phyloP scores from a whole-genome alignment of 2,113 vertebrate genomes.

The Neolamprologus fasciatus region DNA sequence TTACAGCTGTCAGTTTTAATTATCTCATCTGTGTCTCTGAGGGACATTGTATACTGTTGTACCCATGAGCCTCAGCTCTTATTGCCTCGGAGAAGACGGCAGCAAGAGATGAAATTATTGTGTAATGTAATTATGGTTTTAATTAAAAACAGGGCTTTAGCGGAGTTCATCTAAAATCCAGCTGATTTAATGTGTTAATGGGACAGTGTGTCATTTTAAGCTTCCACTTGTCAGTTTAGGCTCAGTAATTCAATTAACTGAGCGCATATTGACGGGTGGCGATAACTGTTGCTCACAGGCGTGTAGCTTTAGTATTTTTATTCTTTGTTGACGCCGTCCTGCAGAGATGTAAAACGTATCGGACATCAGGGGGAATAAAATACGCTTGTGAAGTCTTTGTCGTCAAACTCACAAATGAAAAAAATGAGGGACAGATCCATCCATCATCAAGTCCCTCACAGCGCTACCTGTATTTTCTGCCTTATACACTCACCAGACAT shows the following conservation, averaged over 20 bases:
- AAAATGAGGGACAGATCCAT: neutral
- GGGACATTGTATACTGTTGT: neutral
- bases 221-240: neutral
- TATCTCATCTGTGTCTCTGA: neutral
- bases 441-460: neutral
- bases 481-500: neutral
- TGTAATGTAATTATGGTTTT: neutral
- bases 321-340: neutral
- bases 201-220: neutral
- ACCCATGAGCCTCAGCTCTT: neutral
- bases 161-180: neutral
- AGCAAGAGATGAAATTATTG: neutral
- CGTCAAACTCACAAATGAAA: neutral
- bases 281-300: neutral
- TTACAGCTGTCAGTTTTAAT: neutral
- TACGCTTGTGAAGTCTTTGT: neutral
- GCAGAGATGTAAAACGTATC: neutral
- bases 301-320: neutral
- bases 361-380: neutral
- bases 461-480: neutral
- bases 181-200: neutral
- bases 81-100: neutral
- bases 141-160: neutral
- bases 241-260: neutral
- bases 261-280: neutral